Conservation (phyloP, 2,888 invertebrate species). For the Leptopilina drosophilae region DNA sequence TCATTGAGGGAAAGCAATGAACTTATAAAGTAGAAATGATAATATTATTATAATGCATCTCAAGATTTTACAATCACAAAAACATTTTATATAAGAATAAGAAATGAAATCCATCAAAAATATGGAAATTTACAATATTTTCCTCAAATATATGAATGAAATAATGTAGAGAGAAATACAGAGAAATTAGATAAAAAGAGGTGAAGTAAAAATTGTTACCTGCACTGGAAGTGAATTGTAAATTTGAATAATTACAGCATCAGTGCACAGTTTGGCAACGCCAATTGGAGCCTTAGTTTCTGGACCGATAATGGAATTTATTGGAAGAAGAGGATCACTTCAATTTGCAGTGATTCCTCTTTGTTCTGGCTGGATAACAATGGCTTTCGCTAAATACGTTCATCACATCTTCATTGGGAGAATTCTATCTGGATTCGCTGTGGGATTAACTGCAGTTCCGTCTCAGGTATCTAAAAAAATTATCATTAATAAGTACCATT, state of each 20-base stretch:
- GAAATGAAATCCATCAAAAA: not conserved
- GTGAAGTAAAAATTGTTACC: not conserved
- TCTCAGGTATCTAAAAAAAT: constrained; percentile 80
- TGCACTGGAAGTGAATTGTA: constrained; percentile 29
- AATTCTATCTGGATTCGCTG: constrained; percentile 84
- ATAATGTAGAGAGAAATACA: not conserved
- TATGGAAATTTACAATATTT: no score
- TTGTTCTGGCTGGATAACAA: constrained; percentile 84
- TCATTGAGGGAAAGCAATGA: constrained; percentile 37
- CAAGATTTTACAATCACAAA: not conserved
- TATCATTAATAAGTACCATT: no score
- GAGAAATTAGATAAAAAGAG: not conserved
- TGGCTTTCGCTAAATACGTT: constrained; percentile 78
- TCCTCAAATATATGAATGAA: no score
- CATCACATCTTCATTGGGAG: constrained; percentile 82
- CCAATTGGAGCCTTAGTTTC: constrained; percentile 86
- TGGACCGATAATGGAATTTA: constrained; percentile 84
- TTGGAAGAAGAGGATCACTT: constrained; percentile 83
- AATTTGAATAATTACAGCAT: constrained; percentile 78
- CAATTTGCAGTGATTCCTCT: constrained; percentile 83
- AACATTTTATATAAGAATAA: not conserved
- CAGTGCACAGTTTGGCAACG: constrained; percentile 87
- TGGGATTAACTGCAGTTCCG: constrained; percentile 86
- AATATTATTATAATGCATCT: not conserved
- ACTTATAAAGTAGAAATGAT: not conserved